Percentiles rank a stretch among this genome's conserved stretches.
phyloP scores from a whole-genome alignment of 1,140 invertebrate genomes.

The Papilio helenus region DNA sequence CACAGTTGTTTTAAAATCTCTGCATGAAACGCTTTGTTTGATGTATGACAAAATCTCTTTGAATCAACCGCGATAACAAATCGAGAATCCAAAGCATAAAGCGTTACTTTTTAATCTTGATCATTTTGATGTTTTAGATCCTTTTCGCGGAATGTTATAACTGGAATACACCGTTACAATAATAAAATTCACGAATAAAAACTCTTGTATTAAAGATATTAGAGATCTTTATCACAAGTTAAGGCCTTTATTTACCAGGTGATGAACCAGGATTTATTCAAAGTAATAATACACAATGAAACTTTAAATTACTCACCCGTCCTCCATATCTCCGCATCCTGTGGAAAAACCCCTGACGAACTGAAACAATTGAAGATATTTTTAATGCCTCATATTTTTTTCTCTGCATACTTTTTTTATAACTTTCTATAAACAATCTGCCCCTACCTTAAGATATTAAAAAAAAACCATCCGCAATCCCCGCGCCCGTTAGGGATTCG shows the following conservation, averaged over 20 bases:
- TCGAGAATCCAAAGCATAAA: not conserved
- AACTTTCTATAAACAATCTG: too few species aligned
- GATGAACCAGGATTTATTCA: not conserved
- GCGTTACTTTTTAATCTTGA: not conserved
- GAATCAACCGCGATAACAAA: conserved; percentile 1
- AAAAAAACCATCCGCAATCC: too few species aligned
- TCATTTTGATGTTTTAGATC: not conserved
- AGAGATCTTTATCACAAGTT: not conserved
- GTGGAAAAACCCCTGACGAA: not conserved
- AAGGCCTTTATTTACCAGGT: not conserved
- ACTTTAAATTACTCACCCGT: not conserved
- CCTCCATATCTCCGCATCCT: conserved; percentile 8
- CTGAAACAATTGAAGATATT: not conserved
- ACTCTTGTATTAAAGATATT: not conserved
- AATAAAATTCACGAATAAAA: not conserved
- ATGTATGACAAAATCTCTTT: conserved; percentile 3
- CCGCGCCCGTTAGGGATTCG: too few species aligned
- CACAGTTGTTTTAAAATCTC: not conserved
- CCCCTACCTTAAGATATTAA: too few species aligned
- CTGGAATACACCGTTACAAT: not conserved
- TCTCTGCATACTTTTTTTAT: too few species aligned
- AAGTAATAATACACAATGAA: not conserved
- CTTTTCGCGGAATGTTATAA: not conserved
- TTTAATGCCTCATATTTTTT: too few species aligned
- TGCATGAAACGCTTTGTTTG: not conserved